A percentile compares a stretch with the other conserved stretches of the same genome.
These are phyloP conservation scores for Clarias pachynema DNA, from an alignment of 2,797 vertebrate genomes.

Conservation along the genomic window DNA sequence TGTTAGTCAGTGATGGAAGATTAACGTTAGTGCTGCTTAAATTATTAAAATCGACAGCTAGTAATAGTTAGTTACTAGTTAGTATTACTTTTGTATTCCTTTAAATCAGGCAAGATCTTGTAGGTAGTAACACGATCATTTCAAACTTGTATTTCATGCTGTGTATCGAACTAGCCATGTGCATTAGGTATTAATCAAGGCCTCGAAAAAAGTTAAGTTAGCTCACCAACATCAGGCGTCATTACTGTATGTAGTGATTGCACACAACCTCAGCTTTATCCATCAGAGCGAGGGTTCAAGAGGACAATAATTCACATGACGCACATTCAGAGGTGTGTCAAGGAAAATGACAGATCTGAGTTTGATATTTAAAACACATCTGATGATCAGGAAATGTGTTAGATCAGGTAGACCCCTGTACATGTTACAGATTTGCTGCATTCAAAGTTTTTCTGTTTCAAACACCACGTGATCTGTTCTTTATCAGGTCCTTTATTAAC, in stretches of 20 bases:
- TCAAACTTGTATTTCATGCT: not conserved
- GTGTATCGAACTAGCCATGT: not conserved
- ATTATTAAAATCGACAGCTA: not conserved
- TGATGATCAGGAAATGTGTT: not conserved
- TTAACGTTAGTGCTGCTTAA: not conserved
- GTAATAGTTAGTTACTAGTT: no score
- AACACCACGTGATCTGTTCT: no score
- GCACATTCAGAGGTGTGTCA: not conserved
- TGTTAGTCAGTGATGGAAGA: not conserved
- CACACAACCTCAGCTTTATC: not conserved
- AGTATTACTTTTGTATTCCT: not conserved
- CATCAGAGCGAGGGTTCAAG: not conserved
- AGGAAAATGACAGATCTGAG: no score
- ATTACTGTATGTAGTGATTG: not conserved
- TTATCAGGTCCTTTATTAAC: not conserved
- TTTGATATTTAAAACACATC: not conserved
- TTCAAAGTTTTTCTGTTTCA: not conserved
- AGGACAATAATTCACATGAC: not conserved
- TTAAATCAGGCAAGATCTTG: not conserved
- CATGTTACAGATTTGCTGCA: not conserved
- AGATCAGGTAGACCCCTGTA: not conserved
- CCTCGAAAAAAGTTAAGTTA: not conserved
- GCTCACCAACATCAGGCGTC: not conserved
- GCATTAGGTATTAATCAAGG: not conserved
- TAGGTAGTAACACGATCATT: not conserved